A percentile compares a stretch with the other conserved stretches of the same genome.
These are phyloP conservation scores for Cynaeus angustus DNA, from an alignment of 2,888 invertebrate genomes.

Conservation along the genomic window DNA sequence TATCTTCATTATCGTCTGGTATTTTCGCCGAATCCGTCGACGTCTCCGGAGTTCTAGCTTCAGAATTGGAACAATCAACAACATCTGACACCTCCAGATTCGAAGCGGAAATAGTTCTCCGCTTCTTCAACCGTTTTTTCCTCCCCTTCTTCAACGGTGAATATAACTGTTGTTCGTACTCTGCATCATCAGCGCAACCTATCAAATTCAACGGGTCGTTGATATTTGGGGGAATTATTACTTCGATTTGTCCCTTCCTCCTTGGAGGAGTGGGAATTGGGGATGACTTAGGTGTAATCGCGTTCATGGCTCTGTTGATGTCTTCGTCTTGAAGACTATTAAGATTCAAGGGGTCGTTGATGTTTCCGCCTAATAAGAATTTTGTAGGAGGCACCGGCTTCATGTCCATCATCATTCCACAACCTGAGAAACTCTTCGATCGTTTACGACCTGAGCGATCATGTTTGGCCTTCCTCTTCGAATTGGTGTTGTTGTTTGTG, in stretches of 20 bases:
- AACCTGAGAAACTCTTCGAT: constrained; percentile 79
- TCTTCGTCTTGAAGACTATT: constrained; percentile 86
- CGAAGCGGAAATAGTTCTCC: constrained; percentile 73
- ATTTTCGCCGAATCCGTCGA: constrained; percentile 69
- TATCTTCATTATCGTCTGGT: constrained; percentile 62
- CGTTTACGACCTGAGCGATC: constrained; percentile 77
- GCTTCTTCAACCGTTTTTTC: constrained; percentile 80
- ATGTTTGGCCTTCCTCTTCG: constrained; percentile 67
- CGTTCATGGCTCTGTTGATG: constrained; percentile 86
- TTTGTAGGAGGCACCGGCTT: constrained; percentile 92
- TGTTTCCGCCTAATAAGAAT: constrained; percentile 95
- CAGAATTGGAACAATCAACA: constrained; percentile 68
- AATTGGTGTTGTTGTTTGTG: constrained; percentile 50
- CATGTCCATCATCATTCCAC: constrained; percentile 72
- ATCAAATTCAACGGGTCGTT: constrained; percentile 92
- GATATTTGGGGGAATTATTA: constrained; percentile 92
- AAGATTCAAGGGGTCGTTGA: constrained; percentile 94
- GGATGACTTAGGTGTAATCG: constrained; percentile 94
- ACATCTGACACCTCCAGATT: constrained; percentile 58
- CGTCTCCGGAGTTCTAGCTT: constrained; percentile 71
- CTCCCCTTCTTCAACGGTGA: constrained; percentile 79
- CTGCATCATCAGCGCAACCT: constrained; percentile 85
- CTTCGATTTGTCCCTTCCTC: constrained; percentile 88
- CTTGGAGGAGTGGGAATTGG: constrained; percentile 90
- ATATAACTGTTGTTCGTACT: constrained; percentile 86